phyloP scores from a whole-genome alignment of 2,888 invertebrate genomes.

The Icerya purchasi region DNA sequence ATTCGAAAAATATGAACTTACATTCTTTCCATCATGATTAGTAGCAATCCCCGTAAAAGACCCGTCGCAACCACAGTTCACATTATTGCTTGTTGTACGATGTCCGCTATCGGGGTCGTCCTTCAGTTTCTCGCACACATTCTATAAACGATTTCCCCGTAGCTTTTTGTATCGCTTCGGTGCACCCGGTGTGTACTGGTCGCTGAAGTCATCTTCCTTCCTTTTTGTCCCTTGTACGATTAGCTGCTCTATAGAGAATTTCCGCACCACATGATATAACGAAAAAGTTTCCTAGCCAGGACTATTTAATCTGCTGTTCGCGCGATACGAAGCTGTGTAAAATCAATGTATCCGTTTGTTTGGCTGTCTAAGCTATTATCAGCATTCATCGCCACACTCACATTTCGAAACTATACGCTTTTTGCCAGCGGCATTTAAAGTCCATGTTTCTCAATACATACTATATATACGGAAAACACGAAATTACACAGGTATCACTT shows the following conservation, averaged over 20 bases:
- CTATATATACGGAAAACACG: background rate
- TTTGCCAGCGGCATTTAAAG: background rate
- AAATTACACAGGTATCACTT: background rate
- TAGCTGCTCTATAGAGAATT: background rate
- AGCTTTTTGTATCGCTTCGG: background rate
- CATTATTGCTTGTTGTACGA: background rate
- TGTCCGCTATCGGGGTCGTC: background rate
- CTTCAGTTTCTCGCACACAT: background rate
- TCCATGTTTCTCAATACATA: background rate
- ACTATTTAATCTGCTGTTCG: background rate
- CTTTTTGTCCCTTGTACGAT: background rate
- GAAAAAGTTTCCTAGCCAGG: background rate
- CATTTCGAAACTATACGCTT: background rate
- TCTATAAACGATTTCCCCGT: too few species aligned
- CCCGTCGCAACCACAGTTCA: background rate
- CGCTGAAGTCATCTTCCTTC: background rate
- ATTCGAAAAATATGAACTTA: too few species aligned
- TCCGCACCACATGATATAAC: background rate
- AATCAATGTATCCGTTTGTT: background rate
- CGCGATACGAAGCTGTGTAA: background rate
- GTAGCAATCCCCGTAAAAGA: background rate
- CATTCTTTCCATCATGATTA: background rate
- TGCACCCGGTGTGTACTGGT: background rate
- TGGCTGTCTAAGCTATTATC: background rate
- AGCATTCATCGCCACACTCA: background rate